Base-by-base conservation (phyloP, 1,140 invertebrate species). In the Pogonomyrmex californicus region DNA sequence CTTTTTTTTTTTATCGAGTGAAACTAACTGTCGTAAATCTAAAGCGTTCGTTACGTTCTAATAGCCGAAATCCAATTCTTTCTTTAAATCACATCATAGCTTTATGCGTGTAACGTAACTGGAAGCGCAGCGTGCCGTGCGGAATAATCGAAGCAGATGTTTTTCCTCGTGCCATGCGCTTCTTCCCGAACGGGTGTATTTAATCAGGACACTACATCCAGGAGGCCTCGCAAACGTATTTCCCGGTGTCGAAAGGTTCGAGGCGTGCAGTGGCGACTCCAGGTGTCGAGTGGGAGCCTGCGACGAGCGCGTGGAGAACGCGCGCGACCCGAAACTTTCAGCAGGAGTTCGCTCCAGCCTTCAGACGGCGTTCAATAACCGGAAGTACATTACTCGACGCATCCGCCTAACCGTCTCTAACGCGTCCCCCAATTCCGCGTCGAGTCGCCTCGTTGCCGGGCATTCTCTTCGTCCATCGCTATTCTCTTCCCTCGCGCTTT, bases 331-430 rank as follows among this genome's bases (percentile, higher is more conserved):
- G 88, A 58, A 90, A 90, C 81, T 65, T 78, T 23, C 23, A 23
- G 23, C 87, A 63, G 86, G 79, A 90, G 75, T 87, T 87, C 86
- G 87, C 65, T 73, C 75, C 77, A 92, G 87, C 91, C 91, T 91
- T 92, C 91, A 92, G 92, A 91, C 91, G 89, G 56, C 90, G 91
- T 88, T 93, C 92, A 91, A 93, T 93, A 93, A 93, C 92, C 92
- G 92, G 92, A 93, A 93, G 92, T 89, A 91, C 92, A 90, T 93
- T 90, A 92, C 92, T 93, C 91, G 90, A 88, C 92, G 89, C 92
- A 93, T 93, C 92, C 92, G 92, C 90, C 91, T 91, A 90, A 91
- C 91, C 89, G 89, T 90, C 88, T 90, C 88, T 93, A 90, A 90
- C 91, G 75, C 91, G 92, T 91, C 91, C 88, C 91, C 88, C 77